These are phyloP conservation scores for Hydractinia symbiolongicarpus DNA, from an alignment of 30 jellyfish, hydroid and myxozoan species.

Conservation along the genomic window DNA sequence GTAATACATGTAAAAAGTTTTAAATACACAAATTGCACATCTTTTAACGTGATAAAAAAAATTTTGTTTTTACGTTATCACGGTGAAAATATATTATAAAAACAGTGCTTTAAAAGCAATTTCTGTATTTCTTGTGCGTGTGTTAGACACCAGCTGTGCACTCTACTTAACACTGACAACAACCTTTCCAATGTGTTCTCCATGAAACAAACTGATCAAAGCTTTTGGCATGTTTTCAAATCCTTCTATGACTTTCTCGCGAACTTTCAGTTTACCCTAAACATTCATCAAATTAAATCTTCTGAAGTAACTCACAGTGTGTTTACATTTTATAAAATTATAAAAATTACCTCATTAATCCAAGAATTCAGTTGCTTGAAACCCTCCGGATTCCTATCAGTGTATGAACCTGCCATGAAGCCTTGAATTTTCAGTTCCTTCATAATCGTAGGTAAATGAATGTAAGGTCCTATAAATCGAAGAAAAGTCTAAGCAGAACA, in stretches of 20 bases:
- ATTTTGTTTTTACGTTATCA: too few relatives aligned
- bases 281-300: neutral
- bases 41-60: too few relatives aligned
- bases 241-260: conserved; percentile 28
- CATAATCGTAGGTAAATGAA: conserved; percentile 52
- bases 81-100: too few relatives aligned
- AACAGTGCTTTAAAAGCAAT: too few relatives aligned
- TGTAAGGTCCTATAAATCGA: conserved; percentile 54
- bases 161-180: neutral
- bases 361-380: conserved; percentile 51
- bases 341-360: conserved; percentile 55
- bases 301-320: too few relatives aligned
- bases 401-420: conserved; percentile 53
- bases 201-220: conserved; percentile 4
- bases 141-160: too few relatives aligned
- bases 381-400: conserved; percentile 45
- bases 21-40: too few relatives aligned
- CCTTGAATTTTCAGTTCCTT: conserved; percentile 85
- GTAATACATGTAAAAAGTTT: too few relatives aligned
- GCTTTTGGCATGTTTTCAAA: conserved; percentile 31
- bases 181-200: conserved; percentile 23
- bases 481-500: neutral
- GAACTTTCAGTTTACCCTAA: conserved; percentile 27
- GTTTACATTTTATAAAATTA: neutral
- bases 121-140: too few relatives aligned